Conservation (phyloP, 1,140 invertebrate genomes). For the Myzus persicae region DNA sequence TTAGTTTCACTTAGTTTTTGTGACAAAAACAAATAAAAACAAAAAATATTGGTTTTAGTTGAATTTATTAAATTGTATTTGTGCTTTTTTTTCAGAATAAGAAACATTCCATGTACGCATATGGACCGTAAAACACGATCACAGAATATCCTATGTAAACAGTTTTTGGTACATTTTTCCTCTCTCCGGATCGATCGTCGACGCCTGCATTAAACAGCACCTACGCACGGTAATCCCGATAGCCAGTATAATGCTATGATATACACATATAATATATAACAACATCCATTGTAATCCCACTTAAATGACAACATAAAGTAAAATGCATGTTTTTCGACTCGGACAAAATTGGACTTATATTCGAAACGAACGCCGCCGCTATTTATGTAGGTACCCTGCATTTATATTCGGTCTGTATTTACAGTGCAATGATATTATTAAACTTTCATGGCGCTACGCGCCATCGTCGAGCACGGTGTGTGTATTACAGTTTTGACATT, state of each 20-base stretch:
- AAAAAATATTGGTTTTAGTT: background rate
- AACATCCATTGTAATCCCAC: background rate
- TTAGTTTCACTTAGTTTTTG: background rate
- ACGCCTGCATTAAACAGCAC: background rate
- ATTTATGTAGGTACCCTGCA: background rate
- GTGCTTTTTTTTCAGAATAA: background rate
- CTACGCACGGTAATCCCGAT: background rate
- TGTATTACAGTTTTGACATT: background rate
- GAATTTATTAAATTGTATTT: background rate
- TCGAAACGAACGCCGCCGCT: background rate
- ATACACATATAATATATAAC: background rate
- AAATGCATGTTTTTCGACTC: background rate
- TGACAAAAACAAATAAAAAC: too few relatives aligned
- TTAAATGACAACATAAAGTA: background rate
- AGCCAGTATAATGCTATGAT: background rate
- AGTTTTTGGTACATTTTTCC: background rate
- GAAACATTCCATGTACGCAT: background rate
- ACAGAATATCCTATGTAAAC: background rate
- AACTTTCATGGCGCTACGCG: background rate
- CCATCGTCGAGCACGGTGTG: background rate
- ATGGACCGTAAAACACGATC: background rate
- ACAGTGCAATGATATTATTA: background rate
- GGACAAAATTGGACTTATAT: background rate
- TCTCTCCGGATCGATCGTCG: background rate
- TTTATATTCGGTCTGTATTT: background rate